Percentiles rank a stretch among this genome's conserved stretches.
Evolutionary conservation across 2,888 invertebrate species (phyloP).

Genomic region (Copidosoma aretas): DNA sequence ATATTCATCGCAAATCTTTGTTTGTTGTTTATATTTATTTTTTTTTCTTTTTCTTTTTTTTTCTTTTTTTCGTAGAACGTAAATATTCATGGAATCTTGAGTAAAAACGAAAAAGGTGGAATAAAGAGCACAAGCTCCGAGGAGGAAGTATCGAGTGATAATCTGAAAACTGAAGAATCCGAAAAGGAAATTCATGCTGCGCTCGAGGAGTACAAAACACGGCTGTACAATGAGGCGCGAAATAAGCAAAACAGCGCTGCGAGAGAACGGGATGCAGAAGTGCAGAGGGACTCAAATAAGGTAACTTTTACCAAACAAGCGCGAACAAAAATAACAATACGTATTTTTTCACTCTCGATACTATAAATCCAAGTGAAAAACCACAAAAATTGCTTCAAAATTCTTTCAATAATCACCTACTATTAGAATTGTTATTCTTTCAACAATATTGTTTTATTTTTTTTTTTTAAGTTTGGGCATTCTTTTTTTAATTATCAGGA

Average conservation of each 20-base stretch:
- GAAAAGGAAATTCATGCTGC: conserved; percentile 45
- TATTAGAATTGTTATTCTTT: no score
- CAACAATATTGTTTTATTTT: no score
- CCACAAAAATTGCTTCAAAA: no score
- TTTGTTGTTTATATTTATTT: not conserved
- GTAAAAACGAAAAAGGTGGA: conserved; percentile 26
- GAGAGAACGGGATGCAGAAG: not conserved
- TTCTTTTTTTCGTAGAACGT: no score
- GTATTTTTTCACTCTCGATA: no score
- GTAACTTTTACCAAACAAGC: not conserved
- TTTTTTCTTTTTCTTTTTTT: no score
- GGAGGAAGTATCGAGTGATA: conserved; percentile 12
- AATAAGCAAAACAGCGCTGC: conserved; percentile 30
- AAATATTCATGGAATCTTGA: conserved; percentile 29
- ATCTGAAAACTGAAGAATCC: conserved; percentile 19
- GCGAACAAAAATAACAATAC: no score
- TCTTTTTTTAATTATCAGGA: no score
- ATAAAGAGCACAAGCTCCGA: conserved; percentile 16
- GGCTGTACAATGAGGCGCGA: conserved; percentile 43
- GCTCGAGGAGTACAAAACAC: conserved; percentile 48
- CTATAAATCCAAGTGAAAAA: no score
- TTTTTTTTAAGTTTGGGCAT: no score
- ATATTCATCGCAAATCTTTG: not conserved
- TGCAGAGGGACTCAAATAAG: not conserved
- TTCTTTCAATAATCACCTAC: no score